Evolutionary conservation across 1,140 invertebrate genomes (phyloP).

Genomic region (Drosophila trapezifrons): DNA sequence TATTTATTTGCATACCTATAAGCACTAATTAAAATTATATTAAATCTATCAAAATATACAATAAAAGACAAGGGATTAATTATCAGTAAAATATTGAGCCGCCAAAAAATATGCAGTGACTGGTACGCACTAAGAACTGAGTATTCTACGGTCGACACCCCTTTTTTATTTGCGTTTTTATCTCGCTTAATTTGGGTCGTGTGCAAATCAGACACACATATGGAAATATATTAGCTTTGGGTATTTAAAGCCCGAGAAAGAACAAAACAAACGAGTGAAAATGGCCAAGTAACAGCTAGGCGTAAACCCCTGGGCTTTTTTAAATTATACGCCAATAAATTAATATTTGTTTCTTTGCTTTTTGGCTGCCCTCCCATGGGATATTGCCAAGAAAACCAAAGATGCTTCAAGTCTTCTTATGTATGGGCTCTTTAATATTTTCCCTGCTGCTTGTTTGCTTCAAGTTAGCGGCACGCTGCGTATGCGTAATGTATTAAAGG

Average conservation of each 20-base stretch:
- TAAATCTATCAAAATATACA: too few relatives aligned
- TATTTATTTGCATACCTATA: neutral
- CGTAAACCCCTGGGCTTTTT: slow-evolving; percentile 67
- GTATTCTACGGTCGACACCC: neutral
- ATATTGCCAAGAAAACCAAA: slow-evolving; percentile 1
- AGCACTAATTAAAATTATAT: neutral
- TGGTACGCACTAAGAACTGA: neutral
- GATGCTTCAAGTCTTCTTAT: neutral
- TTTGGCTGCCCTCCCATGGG: slow-evolving; percentile 5
- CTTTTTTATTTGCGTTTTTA: slow-evolving; percentile 7
- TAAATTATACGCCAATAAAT: slow-evolving; percentile 68
- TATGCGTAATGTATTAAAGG: slow-evolving; percentile 36
- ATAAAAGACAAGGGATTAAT: too few relatives aligned
- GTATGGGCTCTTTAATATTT: slow-evolving; percentile 13
- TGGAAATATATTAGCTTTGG: slow-evolving; percentile 31
- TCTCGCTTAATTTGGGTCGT: slow-evolving; percentile 46
- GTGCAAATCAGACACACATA: slow-evolving; percentile 42
- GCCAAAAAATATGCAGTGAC: neutral
- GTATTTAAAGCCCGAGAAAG: slow-evolving; percentile 20
- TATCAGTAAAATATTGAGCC: neutral
- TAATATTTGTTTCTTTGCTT: slow-evolving; percentile 38
- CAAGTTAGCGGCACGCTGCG: slow-evolving; percentile 22
- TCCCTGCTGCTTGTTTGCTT: slow-evolving; percentile 1
- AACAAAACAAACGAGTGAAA: slow-evolving; percentile 12
- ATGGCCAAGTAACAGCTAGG: slow-evolving; percentile 35